Base-by-base conservation (phyloP, 1,140 invertebrate species). In the Chionoecetes opilio region DNA sequence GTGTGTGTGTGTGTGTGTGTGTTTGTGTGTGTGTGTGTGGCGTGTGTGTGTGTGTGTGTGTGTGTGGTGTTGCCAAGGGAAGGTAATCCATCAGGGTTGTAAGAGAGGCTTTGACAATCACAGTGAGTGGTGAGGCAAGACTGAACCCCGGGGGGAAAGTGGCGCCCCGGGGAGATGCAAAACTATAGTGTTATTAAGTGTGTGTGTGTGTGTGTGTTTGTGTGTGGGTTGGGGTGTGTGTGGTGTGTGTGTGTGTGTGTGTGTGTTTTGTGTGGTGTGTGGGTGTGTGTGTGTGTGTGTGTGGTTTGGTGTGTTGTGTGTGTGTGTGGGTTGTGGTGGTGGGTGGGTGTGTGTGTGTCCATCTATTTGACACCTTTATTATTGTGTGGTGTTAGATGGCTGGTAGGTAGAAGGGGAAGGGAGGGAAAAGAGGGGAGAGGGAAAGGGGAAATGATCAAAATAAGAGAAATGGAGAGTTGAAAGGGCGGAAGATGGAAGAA, bases 191-290 rank as follows among this genome's bases (percentile, higher is more conserved):
- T 53, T 53, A 53, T 53, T 53, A 53, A 53, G 38, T 88, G 17
- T 6, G 21, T 11, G 32, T 3, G 8, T 26, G 35, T 21, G 86
- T 38, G 86, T 88, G 86, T 38, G 86, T 87, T 29, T 87, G 85
- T 87, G 85, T 88, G 86, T 88, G 86, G 38, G 86, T 88, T 35
- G 38, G 86, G 38, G 86, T 88, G 86, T 88, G 86, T 88, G 86
- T 88, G 86, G 86, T 88, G 86, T 88, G 86, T 88, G 86, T 88
- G 86, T 88, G 86, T 88, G 86, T 88, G 86, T 88, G 37, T 88
- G 86, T 88, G 86, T 88, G 86, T 88, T n/a, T n/a, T n/a, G n/a
- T n/a, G n/a, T n/a, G n/a, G 86, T 88, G 86, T 88, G 86, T 88
- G 86, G 38, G 86, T 88, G 86, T 88, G 86, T 88, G 86, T 88